Evolutionary conservation across 2,113 vertebrate species (phyloP).

Genomic region (Murina feae): DNA sequence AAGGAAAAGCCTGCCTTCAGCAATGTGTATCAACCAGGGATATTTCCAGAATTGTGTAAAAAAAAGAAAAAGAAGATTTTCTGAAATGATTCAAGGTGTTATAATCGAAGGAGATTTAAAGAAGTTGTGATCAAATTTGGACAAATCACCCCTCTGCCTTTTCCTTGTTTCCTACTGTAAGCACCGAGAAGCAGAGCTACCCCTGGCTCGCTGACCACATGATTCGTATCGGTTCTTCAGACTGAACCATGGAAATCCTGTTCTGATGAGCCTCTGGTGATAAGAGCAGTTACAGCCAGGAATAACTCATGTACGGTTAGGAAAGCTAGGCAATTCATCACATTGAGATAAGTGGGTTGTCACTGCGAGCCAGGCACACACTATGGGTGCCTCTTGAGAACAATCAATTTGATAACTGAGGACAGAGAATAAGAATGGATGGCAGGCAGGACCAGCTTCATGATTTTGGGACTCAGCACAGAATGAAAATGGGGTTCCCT

Average conservation of each 20-base stretch:
- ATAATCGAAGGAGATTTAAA: not conserved
- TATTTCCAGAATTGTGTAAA: not conserved
- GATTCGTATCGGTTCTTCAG: not conserved
- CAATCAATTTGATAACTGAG: not conserved
- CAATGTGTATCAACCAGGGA: not conserved
- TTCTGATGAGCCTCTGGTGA: not conserved
- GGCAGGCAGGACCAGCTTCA: not conserved
- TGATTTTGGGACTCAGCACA: not conserved
- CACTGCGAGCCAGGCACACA: not conserved
- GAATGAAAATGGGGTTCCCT: not conserved
- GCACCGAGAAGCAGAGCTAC: not conserved
- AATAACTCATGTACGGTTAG: not conserved
- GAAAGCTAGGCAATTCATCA: not conserved
- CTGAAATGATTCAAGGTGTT: not conserved
- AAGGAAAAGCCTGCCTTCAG: conserved; percentile 21
- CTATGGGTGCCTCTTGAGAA: not conserved
- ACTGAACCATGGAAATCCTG: not conserved
- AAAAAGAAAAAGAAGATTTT: not conserved
- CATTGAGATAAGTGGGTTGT: not conserved
- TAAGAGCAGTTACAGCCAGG: not conserved
- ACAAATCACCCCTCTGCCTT: not conserved
- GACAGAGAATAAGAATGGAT: not conserved
- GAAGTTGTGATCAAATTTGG: not conserved
- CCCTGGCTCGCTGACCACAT: not conserved
- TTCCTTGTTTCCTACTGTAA: not conserved